Conservation (phyloP, 2,113 vertebrate species). For the Atherinomorus stipes region DNA sequence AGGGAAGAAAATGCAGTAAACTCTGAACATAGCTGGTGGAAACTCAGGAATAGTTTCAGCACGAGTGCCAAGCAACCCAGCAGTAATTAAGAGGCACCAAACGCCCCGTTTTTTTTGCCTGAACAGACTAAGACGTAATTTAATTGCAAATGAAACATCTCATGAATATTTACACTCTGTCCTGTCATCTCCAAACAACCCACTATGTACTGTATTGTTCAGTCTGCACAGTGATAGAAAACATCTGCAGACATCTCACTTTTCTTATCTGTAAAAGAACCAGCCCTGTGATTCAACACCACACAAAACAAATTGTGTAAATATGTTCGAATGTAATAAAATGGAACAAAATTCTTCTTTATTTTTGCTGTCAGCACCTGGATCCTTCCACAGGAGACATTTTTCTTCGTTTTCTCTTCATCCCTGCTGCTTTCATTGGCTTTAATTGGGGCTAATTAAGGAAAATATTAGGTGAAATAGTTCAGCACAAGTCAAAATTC, state of each 20-base stretch:
- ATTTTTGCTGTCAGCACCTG: too few species aligned
- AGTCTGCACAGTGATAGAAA: background rate
- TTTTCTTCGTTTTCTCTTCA: too few species aligned
- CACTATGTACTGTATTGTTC: background rate
- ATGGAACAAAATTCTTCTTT: background rate
- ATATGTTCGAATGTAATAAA: background rate
- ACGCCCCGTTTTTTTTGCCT: background rate
- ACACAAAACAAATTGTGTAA: background rate
- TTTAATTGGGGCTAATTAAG: too few species aligned
- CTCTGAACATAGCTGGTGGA: background rate
- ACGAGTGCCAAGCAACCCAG: background rate
- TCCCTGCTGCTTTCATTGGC: too few species aligned
- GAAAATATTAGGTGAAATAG: too few species aligned
- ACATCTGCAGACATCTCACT: background rate
- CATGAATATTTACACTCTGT: conserved; percentile 8
- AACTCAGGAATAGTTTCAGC: background rate
- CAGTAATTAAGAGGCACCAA: background rate
- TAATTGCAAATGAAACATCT: conserved; percentile 21
- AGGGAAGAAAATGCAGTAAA: background rate
- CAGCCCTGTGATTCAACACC: too few species aligned
- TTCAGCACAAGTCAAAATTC: too few species aligned
- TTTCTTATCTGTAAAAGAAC: background rate
- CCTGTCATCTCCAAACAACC: conserved; percentile 2
- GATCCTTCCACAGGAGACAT: too few species aligned
- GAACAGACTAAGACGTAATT: conserved; percentile 9